Evolutionary conservation across 37 sponge, comb jelly and placozoan species (phyloP), one percentile per base, ranked within the genome.

Genomic region (Axinella damicornis): DNA sequence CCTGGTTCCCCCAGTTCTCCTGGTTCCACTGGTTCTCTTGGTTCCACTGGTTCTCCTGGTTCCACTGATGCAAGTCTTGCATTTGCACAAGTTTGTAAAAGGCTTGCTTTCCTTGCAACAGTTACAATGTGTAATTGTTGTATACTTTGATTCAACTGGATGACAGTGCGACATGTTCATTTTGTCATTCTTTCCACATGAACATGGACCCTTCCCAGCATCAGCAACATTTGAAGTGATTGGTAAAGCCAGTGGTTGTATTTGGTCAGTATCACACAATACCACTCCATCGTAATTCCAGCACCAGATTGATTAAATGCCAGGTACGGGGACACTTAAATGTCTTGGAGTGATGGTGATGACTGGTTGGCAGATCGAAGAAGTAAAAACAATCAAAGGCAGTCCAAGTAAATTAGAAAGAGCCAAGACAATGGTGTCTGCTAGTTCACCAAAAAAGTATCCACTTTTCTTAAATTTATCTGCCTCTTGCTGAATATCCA

Each of bases 351-450:
- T 70, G 71, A 70, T 70, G 41, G n/a, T 25, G 37, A 69, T 21
- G 5, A 69, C 35, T 33, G 70, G 70, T 21, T 69, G 70, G 35
- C 34, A 69, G 34, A 36, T 31, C 11, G 28, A 38, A 5, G 73
- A 73, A 25, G 73, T 38, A 73, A 73, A 73, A 24, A 73, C 73
- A 24, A 53, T 53, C 25, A 73, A 38, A 24, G 73, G 22, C 20
- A 46, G 20, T 41, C 37, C 41, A 18, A 73, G 20, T 28, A 34
- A 24, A 73, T 73, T 73, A 28, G 73, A 20, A 9, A 73, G n/a
- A 21, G 73, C 73, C 21, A 39, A 18, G 16, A 73, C n/a, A 38
- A 73, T 73, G 30, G 73, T 73, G 54, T 73, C 73, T 38, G 73
- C 73, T 5, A 73, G 73, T 24, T 73, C 73, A 2, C 73, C 73